Evolutionary conservation across 2,888 invertebrate genomes (phyloP).

Genomic region (Ornithoptera alexandrae): DNA sequence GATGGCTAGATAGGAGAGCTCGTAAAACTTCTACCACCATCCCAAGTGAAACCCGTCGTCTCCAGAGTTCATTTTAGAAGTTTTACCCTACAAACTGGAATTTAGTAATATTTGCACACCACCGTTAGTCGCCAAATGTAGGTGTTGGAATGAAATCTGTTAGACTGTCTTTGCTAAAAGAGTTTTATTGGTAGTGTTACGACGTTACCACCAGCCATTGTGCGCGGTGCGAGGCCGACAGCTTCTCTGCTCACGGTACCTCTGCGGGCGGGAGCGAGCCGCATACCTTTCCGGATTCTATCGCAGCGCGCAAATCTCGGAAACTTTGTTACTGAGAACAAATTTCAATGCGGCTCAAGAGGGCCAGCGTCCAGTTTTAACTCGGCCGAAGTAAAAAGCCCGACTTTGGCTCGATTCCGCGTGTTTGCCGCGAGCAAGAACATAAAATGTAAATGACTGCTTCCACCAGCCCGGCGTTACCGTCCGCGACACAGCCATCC

Average conservation of each 20-base stretch:
- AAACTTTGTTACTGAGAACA: constrained; percentile 52
- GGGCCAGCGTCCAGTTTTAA: constrained; percentile 17
- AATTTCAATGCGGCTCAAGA: constrained; percentile 42
- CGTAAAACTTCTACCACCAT: too few species aligned
- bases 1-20: too few species aligned
- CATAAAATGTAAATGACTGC: constrained; percentile 33
- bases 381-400: constrained; percentile 29
- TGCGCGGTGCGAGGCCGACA: too few species aligned
- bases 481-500: constrained; percentile 11
- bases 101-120: too few species aligned
- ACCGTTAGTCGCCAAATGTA: too few species aligned
- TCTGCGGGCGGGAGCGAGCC: constrained; percentile 36
- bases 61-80: too few species aligned
- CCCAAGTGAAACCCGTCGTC: too few species aligned
- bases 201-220: too few species aligned
- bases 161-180: too few species aligned
- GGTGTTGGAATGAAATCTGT: too few species aligned
- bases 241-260: neutral
- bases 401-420: constrained; percentile 33
- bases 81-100: too few species aligned
- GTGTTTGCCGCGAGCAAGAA: constrained; percentile 27
- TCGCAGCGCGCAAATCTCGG: constrained; percentile 46
- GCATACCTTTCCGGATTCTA: constrained; percentile 54
- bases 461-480: constrained; percentile 18
- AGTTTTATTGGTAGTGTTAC: too few species aligned